A percentile compares a stretch with the other conserved stretches of the same genome.
phyloP scores from a whole-genome alignment of 2,113 vertebrate species.

The Dipodomys stephensi region DNA sequence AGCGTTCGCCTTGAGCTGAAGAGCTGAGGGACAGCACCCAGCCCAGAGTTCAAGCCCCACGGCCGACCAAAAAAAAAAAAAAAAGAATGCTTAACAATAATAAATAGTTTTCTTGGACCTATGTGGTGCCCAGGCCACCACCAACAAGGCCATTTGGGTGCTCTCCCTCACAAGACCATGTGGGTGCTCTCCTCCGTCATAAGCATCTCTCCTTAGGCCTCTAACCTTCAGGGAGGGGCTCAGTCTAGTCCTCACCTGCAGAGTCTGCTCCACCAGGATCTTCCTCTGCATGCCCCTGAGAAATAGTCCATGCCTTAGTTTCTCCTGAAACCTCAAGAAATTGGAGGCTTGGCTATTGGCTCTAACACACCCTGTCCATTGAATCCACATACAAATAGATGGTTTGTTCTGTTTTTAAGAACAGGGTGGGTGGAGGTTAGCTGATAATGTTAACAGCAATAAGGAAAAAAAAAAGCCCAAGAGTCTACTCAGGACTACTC shows the following conservation, averaged over 20 bases:
- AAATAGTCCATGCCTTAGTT: fast-evolving
- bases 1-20: too few relatives aligned
- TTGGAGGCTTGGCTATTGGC: too few relatives aligned
- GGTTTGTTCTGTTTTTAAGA: background rate
- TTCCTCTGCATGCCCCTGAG: background rate
- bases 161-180: background rate
- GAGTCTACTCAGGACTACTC: background rate
- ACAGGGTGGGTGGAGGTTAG: background rate
- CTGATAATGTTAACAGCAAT: background rate
- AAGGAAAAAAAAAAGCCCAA: background rate
- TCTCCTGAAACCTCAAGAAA: background rate
- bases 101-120: slow-evolving; percentile 3
- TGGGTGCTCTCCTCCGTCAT: too few relatives aligned
- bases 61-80: too few relatives aligned
- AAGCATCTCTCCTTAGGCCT: background rate
- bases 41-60: too few relatives aligned
- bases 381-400: background rate
- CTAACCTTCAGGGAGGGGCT: background rate
- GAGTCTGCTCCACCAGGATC: background rate
- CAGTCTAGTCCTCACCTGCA: background rate
- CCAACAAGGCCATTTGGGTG: background rate
- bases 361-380: background rate
- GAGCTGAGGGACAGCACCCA: too few relatives aligned
- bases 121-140: background rate
- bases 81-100: background rate